Conservation (phyloP, 2,113 vertebrate species). For the Nothocercus julius region DNA sequence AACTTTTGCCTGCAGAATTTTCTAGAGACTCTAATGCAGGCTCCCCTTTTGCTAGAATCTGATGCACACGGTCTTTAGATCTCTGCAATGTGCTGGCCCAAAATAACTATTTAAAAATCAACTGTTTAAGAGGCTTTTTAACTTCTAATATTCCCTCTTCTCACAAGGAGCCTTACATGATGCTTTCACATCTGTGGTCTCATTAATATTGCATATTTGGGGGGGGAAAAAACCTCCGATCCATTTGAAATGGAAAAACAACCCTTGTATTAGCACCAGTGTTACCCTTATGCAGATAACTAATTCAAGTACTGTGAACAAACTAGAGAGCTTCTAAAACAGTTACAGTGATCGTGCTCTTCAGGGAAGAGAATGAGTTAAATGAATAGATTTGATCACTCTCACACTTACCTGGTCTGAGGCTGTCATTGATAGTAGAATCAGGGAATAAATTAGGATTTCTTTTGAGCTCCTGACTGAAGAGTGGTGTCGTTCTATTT, state of each 20-base stretch:
- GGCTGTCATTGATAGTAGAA: neutral
- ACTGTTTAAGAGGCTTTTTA: neutral
- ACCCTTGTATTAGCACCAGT: neutral
- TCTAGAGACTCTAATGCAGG: neutral
- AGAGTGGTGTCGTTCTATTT: neutral
- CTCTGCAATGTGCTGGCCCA: neutral
- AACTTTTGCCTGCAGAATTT: neutral
- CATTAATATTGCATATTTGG: neutral
- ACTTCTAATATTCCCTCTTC: neutral
- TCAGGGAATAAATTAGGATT: neutral
- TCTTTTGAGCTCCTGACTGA: neutral
- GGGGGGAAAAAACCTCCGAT: neutral
- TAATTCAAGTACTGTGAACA: neutral
- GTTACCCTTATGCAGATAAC: neutral
- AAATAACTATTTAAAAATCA: neutral
- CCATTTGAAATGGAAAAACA: neutral
- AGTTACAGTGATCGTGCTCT: neutral
- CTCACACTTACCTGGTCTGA: neutral
- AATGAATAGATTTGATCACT: neutral
- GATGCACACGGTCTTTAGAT: neutral
- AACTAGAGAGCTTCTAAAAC: neutral
- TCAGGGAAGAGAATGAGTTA: neutral
- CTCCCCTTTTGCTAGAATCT: neutral
- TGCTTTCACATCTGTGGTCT: accelerated
- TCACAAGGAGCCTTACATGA: neutral